Conservation (phyloP, 2,888 invertebrate species). For the Aplocera efformata region DNA sequence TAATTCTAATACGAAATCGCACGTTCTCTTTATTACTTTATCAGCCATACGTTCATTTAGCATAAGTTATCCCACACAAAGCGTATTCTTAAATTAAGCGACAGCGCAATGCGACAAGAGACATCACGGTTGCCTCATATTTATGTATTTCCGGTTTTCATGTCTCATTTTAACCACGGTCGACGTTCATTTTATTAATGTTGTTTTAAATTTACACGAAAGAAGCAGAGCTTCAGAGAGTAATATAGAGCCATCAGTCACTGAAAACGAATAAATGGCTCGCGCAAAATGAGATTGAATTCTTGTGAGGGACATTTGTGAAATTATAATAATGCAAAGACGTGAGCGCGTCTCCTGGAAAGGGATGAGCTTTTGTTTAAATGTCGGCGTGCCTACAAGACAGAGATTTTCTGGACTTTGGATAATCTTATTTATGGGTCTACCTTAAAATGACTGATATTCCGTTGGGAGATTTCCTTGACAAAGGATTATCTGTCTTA, state of each 20-base stretch:
- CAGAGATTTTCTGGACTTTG: conserved; percentile 29
- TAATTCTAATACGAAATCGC: conserved; percentile 20
- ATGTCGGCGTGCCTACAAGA: conserved; percentile 25
- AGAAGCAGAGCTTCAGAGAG: conserved; percentile 21
- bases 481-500: conserved; percentile 16
- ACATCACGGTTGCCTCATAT: conserved; percentile 40
- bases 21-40: conserved; percentile 35
- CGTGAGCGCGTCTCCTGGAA: conserved; percentile 28
- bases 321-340: conserved; percentile 36
- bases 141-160: conserved; percentile 40
- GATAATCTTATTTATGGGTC: conserved; percentile 40
- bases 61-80: conserved; percentile 42
- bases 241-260: conserved; percentile 36
- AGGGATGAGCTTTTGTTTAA: conserved; percentile 41
- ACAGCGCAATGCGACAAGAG: conserved; percentile 32
- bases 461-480: conserved; percentile 20
- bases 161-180: conserved; percentile 35
- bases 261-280: conserved; percentile 27
- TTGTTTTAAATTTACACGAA: conserved; percentile 39
- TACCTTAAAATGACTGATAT: conserved; percentile 31
- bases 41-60: conserved; percentile 34
- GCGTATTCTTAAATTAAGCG: conserved; percentile 15
- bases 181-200: conserved; percentile 41
- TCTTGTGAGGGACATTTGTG: conserved; percentile 31
- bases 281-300: conserved; percentile 30